phyloP scores from a whole-genome alignment of 2,797 vertebrate species.

The Geotria australis region DNA sequence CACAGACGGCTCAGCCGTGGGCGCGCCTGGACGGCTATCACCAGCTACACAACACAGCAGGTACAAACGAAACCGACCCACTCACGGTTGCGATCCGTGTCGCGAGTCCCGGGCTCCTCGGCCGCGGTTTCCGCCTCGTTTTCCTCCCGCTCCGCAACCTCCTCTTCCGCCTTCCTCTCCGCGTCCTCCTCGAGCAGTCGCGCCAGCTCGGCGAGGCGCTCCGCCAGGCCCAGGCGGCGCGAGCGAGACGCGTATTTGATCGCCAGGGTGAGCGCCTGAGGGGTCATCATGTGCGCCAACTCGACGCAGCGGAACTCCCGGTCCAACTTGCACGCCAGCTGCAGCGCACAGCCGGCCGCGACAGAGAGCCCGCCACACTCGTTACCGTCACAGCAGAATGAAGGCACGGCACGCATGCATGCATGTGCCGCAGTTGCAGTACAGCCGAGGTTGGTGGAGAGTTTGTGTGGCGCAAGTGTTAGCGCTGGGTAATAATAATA shows the following conservation, averaged over 20 bases:
- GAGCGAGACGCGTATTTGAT: conserved; percentile 71
- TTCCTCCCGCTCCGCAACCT: conserved; percentile 10
- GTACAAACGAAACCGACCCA: no score
- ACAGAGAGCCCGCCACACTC: background rate
- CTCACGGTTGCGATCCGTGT: conserved; percentile 12
- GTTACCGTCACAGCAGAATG: no score
- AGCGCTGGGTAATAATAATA: no score
- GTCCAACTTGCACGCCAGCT: conserved; percentile 77
- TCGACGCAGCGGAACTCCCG: conserved; percentile 72
- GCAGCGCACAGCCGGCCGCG: conserved; percentile 1
- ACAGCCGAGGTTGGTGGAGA: no score
- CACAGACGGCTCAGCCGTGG: no score
- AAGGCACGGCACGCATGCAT: no score
- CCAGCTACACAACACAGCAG: no score
- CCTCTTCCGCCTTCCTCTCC: conserved; percentile 8
- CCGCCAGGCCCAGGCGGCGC: conserved; percentile 36
- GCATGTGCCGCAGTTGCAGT: no score
- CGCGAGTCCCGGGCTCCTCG: conserved; percentile 15
- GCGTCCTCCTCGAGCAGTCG: conserved; percentile 20
- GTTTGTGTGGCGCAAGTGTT: no score
- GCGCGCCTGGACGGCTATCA: no score
- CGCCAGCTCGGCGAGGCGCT: conserved; percentile 44
- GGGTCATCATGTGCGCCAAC: conserved; percentile 60
- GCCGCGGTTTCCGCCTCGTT: conserved; percentile 8
- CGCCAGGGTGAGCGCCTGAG: conserved; percentile 36